Base-by-base conservation (phyloP, 1,140 invertebrate genomes). In the Cephus cinctus region DNA sequence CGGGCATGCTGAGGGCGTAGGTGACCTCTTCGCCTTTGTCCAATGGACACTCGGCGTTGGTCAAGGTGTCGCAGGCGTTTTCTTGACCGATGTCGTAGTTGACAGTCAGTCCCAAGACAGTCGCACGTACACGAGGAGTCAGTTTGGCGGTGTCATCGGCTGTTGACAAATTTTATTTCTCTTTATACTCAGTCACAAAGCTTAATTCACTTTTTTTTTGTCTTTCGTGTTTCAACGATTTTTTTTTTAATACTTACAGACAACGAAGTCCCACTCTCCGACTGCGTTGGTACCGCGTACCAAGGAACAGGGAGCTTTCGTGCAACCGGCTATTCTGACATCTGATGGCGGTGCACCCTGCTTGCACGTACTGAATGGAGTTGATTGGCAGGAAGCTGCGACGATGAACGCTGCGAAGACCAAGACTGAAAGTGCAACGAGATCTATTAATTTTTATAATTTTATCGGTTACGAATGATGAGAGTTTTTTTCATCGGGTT, bases 31-130 rank as follows among this genome's bases (percentile, higher is more conserved):
- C 58, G 1, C 56, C 62, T 2, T 52, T 35, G 1, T 56, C 35
- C 39, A 73, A 39, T 1, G 71, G 71, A 36, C 71, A 74, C 15
- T 61, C 22, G 5, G 30, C 51, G 5, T 51, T 45, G 0, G n/a
- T 43, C 1, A 74, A 36, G 1, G 41, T 35, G 0, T 36, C 38
- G 49, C 71, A 74, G 5, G 59, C 71, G 23, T 73, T 15, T 22
- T 54, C 23, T 2, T 66, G 32, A 0, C 60, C 61, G 11, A 67
- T 45, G 0, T 53, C 55, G 27, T 65, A 69, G 0, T 25, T 3
- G 0, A 56, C 6, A 0, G 47, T 47, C 0, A 30, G 1, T 0
- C 48, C 50, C 4, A 53, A 5, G 0, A 59, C 12, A 1, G 46
- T 52, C 0, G 61, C 61, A 4, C 14, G 32, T 0, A 69, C 64